Evolutionary conservation across 2,113 vertebrate genomes (phyloP), one percentile per base, ranked within the genome.

Genomic region (Oplegnathus fasciatus): DNA sequence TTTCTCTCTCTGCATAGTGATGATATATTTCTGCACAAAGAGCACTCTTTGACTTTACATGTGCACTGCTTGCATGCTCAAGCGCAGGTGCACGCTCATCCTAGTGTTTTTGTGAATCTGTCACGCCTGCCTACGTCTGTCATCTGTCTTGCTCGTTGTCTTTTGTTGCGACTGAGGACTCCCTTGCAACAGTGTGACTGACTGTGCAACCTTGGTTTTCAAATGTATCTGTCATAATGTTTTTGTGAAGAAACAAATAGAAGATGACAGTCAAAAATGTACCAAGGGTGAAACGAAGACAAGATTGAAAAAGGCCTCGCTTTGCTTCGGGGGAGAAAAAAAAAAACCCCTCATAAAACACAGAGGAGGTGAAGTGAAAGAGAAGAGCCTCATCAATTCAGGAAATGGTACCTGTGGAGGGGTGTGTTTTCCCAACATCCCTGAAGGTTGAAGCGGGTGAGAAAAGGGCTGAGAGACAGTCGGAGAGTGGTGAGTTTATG

Each of bases 371-470:
- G 24, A 60, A 61, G 30, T 18, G 54, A 37, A 64, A 24, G 54
- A 64, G 50, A 70, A 58, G 20, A 66, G 34, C n/a, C 32, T 34
- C 15, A 67, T 70, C 62, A 68, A 62, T 87, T 85, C 62, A 86
- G 79, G 80, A 85, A 81, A 82, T 24, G 55, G 55, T 75, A 73
- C 75, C 78, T 64, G 64, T 54, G 73, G 72, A 81, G 10, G 34
- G 55, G 18, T 54, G 61, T 81, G 85, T 75, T 88, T 87, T 70
- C 24, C 70, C 48, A 75, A 76, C 37, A 68, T 83, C 68, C 73
- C 80, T 18, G n/a, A 85, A 57, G 74, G 58, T 18, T 54, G n/a
- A 28, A 67, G 42, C 1, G 5, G 54, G 34, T 52, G 44, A 52
- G 42, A 66, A 78, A 54, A 76, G 62, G 50, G 26, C 44, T 2